Base-by-base conservation (phyloP, 37 sponge, comb jelly and placozoan species). In the Beroe ovata region DNA sequence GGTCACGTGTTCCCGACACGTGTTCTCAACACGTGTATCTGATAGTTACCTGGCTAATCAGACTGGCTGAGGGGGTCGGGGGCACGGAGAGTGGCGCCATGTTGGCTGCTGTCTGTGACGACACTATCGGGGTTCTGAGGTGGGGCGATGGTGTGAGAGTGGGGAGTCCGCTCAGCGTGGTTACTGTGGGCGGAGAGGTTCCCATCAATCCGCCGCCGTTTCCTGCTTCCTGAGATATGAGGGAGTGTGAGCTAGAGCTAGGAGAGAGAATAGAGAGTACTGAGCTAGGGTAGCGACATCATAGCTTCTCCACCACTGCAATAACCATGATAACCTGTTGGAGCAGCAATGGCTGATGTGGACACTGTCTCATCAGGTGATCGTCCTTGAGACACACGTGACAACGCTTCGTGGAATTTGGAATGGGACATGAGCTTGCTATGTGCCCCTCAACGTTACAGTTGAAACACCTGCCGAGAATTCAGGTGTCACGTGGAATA, bases 381-480 rank as follows among this genome's bases (percentile, higher is more conserved):
- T 69, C 71, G 36, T 69, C 71, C 71, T 69, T 69, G 18, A 69
- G 38, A 28, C 71, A 69, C 26, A 69, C 71, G 25, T 69, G 71
- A 20, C 71, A 69, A 35, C 71, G 36, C 38, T 69, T 69, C 20
- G 71, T 69, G 25, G 71, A 25, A 34, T 69, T 69, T 20, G 71
- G 71, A 38, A 69, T 69, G 25, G 71, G 71, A 28, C 71, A 69
- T 4, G 71, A 36, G 38, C 71, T 69, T 4, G 71, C 71, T 8
- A 69, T 69, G 71, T 69, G 71, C 4, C 71, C 71, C 25, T 69
- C 71, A 4, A 69, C 71, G 71, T 69, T 69, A 69, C 71, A 69
- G 32, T 69, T 69, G 38, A 69, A 69, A 69, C 71, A 69, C 71
- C 71, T 69, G 38, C 71, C 18, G 20, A 69, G 38, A 69, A 34